Base-by-base conservation (phyloP, 2,888 invertebrate genomes). In the Sclerodermus sp. region DNA sequence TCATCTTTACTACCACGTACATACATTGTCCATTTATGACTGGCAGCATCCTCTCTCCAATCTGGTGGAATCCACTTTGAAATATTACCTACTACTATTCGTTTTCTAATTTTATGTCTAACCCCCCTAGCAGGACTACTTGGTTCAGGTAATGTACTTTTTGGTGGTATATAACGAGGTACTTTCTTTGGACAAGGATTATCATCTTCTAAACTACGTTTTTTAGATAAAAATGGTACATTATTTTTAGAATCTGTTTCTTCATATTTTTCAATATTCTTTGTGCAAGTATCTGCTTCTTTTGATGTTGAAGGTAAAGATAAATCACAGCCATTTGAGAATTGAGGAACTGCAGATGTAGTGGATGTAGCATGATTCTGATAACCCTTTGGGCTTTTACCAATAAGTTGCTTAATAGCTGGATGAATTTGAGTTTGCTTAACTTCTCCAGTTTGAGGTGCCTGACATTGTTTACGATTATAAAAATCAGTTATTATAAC, bases 1-100 rank as follows among this genome's bases (percentile, higher is more conserved):
- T 79, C 79, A 18, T 84, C 83, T 51, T 84, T 81, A 46, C 86
- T 84, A 0, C 88, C 88, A 63, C 91, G 84, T 1, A 94, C 86
- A 80, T 94, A 95, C 48, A 94, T 85, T 80, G 93, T 85, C 95
- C 95, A 95, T 76, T 93, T 92, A 79, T 95, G 92, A 6, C 90
- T 91, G 0, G 89, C 85, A 16, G 84, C 84, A 71, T 88, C 88
- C 29, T 84, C 82, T 23, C 84, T 78, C 16, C 87, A 85, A 66
- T 89, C 84, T 0, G 87, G 82, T 1, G 87, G 86, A 18, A 91
- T 86, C 82, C 87, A 93, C 72, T 90, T 91, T 0, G 93, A 93
- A 2, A 93, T 89, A 79, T 94, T 94, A 0, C 91, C 83, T 46
- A 84, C 79, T 17, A 84, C 65, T 18, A 81, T 66, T 47, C 78